Percentiles rank a stretch among this genome's conserved stretches.
Evolutionary conservation across 2,888 invertebrate genomes (phyloP).

Genomic region (Cordilura impudica): DNA sequence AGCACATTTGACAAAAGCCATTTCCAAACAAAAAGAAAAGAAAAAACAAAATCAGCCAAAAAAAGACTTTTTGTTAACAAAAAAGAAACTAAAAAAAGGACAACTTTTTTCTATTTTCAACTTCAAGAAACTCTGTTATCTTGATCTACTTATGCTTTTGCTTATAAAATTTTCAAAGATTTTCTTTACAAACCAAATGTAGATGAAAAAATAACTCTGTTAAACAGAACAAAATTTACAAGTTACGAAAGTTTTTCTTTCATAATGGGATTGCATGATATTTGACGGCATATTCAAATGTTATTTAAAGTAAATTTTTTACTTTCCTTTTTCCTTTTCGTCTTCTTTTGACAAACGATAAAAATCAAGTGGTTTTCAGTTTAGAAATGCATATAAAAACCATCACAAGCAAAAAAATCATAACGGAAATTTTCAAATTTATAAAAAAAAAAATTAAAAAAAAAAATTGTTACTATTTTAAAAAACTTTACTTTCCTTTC

Average conservation of each 20-base stretch:
- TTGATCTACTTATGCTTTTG: conserved; percentile 61
- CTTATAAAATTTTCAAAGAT: conserved; percentile 57
- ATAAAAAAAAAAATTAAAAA: conserved; percentile 41
- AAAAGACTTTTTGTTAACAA: neutral
- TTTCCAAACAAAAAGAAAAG: too few species aligned
- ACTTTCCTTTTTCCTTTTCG: neutral
- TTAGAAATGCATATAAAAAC: conserved; percentile 12
- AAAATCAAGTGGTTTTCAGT: conserved; percentile 57
- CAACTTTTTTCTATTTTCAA: conserved; percentile 4
- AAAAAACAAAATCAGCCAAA: neutral
- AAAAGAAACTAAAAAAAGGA: conserved; percentile 14
- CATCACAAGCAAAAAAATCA: conserved; percentile 69
- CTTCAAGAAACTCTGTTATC: conserved; percentile 49
- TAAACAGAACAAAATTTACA: conserved; percentile 13
- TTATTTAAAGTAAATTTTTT: conserved; percentile 23
- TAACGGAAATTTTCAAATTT: conserved; percentile 72
- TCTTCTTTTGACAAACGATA: conserved; percentile 33
- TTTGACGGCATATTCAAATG: conserved; percentile 33
- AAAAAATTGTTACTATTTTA: conserved; percentile 19
- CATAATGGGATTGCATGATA: neutral
- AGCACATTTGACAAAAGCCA: neutral
- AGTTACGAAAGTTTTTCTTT: conserved; percentile 8
- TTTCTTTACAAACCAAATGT: neutral
- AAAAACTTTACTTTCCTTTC: neutral
- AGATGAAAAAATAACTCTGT: conserved; percentile 9